Base-by-base conservation (phyloP, 2,797 vertebrate genomes). In the Acanthornis magna region DNA sequence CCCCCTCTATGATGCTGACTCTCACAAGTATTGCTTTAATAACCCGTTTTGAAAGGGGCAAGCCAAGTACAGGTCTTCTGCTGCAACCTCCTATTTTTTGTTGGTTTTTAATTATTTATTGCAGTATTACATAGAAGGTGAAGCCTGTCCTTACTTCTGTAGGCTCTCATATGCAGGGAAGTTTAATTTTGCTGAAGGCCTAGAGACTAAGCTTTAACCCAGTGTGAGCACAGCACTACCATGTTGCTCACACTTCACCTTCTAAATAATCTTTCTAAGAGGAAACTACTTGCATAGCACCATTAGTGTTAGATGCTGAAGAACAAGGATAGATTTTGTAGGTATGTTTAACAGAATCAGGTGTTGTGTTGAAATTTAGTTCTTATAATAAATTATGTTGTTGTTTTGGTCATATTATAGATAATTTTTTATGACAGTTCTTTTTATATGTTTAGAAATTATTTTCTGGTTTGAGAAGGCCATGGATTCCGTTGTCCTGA, bases 61-160 rank as follows among this genome's bases (percentile, higher is more conserved):
- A 66, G 38, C 4, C 40, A 75, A 63, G 13, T 79, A 30, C 22
- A 66, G 57, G 10, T 40, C 15, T 68, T 25, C 8, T 16, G 10
- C 5, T 6, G 3, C 2, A 36, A 2, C 4, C 3, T 2, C 3
- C 8, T 4, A 21, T 45, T 20, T 45, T n/a, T 42, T 16, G 15
- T 42, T 42, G 13, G 6, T 14, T 42, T 42, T 42, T 42, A 5
- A 22, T 55, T 78, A 51, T 53, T 65, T 89, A 47, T 54, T 82
- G 30, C 36, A 55, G 3, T 55, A 51, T 45, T 88, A n/a, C 30
- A 12, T 4, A 20, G 50, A 23, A 16, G 5, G 2, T 71, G 23
- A 77, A 80, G 38, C 16, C 11, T 16, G 7, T 65, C 50, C 12
- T 9, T 50, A 10, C 13, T 67, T 76, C 25, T 70, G 32, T 47